Evolutionary conservation across 2,113 vertebrate species (phyloP).

Genomic region (Bos indicus): DNA sequence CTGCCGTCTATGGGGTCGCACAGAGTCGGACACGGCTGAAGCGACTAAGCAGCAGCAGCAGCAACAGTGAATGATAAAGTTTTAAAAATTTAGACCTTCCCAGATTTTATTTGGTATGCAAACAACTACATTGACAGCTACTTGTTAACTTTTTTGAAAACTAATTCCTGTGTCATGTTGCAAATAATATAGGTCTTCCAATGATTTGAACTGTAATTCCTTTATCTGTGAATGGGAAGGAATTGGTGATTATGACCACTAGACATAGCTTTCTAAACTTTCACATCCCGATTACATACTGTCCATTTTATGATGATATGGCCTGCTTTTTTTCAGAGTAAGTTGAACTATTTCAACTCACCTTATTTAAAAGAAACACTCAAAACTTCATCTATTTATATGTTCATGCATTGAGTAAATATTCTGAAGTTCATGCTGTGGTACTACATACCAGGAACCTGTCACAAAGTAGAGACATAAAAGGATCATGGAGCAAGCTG

Average conservation of each 20-base stretch:
- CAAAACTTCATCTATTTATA: background rate
- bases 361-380: background rate
- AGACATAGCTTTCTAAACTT: background rate
- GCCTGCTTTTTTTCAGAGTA: background rate
- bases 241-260: background rate
- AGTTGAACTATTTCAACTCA: background rate
- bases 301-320: background rate
- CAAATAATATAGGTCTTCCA: background rate
- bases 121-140: background rate
- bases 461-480: background rate
- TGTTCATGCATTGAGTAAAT: background rate
- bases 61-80: background rate
- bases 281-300: background rate
- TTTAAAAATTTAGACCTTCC: background rate
- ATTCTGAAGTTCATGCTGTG: background rate
- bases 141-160: background rate
- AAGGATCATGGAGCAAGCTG: background rate
- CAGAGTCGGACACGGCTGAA: no score
- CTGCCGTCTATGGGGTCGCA: no score
- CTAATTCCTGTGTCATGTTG: background rate
- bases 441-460: background rate
- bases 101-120: background rate
- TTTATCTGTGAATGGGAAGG: background rate
- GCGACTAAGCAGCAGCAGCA: no score
- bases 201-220: background rate